These are phyloP conservation scores for Melanargia galathea DNA, from an alignment of 2,888 invertebrate genomes.

Conservation along the genomic window DNA sequence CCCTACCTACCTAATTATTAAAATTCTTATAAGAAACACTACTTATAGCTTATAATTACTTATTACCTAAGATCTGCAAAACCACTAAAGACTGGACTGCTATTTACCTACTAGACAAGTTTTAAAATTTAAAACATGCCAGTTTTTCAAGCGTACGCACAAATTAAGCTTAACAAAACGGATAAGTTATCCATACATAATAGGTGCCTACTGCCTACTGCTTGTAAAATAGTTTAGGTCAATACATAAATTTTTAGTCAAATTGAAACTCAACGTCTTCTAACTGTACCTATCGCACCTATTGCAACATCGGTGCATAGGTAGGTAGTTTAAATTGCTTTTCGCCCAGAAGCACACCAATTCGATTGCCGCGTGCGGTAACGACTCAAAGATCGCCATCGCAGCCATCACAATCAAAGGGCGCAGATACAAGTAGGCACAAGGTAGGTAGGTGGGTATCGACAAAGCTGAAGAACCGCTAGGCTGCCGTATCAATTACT, in stretches of 20 bases:
- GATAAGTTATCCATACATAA: constrained; percentile 5
- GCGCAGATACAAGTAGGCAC: constrained; percentile 62
- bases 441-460: neutral
- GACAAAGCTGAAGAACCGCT: constrained; percentile 68
- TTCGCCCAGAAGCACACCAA: constrained; percentile 48
- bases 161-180: constrained; percentile 20
- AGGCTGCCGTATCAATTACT: constrained; percentile 78
- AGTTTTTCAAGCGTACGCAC: neutral
- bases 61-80: constrained; percentile 2
- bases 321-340: constrained; percentile 28
- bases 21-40: too few species aligned
- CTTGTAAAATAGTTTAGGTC: constrained; percentile 13
- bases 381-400: constrained; percentile 40
- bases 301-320: constrained; percentile 62
- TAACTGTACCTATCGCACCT: constrained; percentile 72
- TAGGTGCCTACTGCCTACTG: too few species aligned
- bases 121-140: neutral
- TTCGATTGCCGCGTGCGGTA: constrained; percentile 46
- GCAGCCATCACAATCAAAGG: constrained; percentile 49
- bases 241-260: constrained; percentile 53
- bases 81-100: constrained; percentile 5
- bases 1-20: too few species aligned
- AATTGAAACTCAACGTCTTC: constrained; percentile 61
- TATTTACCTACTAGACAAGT: neutral
- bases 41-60: neutral